phyloP scores from a whole-genome alignment of 2,113 vertebrate species.

The Corydoras maculifer region DNA sequence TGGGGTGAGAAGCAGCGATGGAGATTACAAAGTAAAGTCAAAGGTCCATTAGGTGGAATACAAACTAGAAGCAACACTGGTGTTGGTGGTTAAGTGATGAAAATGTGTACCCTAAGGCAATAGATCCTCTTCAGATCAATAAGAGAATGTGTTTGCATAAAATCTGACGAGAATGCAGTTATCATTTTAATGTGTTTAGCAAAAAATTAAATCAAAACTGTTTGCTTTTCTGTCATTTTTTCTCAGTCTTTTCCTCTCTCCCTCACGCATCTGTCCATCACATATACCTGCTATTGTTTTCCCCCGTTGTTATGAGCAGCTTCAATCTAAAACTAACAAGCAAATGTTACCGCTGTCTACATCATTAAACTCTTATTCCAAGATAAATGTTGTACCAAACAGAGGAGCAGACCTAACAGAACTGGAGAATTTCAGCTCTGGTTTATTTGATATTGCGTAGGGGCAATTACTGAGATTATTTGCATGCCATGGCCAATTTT shows the following conservation, averaged over 20 bases:
- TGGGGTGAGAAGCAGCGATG: too few species aligned
- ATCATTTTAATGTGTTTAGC: neutral
- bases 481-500: slow-evolving; percentile 37
- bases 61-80: too few species aligned
- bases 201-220: neutral
- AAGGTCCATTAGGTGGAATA: too few species aligned
- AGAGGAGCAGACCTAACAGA: slow-evolving; percentile 3
- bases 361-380: slow-evolving; percentile 2
- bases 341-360: slow-evolving; percentile 19
- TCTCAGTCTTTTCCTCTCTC: neutral
- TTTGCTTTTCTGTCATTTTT: neutral
- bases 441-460: slow-evolving; percentile 32
- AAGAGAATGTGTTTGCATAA: too few species aligned
- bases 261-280: slow-evolving; percentile 34
- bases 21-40: too few species aligned
- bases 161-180: neutral
- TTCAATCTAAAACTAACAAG: slow-evolving; percentile 1
- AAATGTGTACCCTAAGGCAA: too few species aligned
- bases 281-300: neutral
- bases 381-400: slow-evolving; percentile 19
- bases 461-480: slow-evolving; percentile 37
- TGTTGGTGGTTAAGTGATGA: too few species aligned
- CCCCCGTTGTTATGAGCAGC: slow-evolving; percentile 5
- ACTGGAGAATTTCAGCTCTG: slow-evolving; percentile 27
- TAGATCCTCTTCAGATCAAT: too few species aligned